Evolutionary conservation across 1,140 invertebrate species (phyloP), one percentile per base, ranked within the genome.

Genomic region (Bombus balteatus): DNA sequence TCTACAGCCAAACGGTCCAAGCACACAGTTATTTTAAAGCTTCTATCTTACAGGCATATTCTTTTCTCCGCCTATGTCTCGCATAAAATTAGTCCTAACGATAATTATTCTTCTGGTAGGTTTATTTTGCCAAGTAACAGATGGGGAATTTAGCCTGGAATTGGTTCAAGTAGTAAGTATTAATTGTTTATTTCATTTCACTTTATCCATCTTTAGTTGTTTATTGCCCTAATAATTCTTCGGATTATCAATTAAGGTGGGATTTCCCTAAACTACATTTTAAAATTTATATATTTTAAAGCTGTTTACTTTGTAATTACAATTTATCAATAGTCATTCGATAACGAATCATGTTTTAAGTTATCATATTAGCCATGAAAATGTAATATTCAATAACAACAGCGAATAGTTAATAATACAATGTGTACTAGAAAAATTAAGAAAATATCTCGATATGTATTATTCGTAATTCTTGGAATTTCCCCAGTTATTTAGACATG

Each of bases 401-500:
- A 18, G 47, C 47, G 47, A 53, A 22, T 53, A 9, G 3, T 62
- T 62, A n/a, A 62, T n/a, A 22, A 25, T 37, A 68, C 22, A 39
- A 2, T 71, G 6, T 25, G 4, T 39, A 4, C 0, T 71, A 15
- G 2, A 37, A 71, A 71, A 39, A 71, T 39, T 0, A 68, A 71
- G 10, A 8, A 13, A 28, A n/a, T 8, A n/a, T 39, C 28, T 72
- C 28, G 12, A 72, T n/a, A 25, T 6, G 6, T 3, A 6, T 18
- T 53, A n/a, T 34, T 32, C 15, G 62, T 43, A 25, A 32, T n/a
- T 32, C 22, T 53, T 10, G 10, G 8, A 88, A 70, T 79, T 65
- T 82, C 9, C 34, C 1, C 79, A 96, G 96, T 57, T 96, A 32
- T 95, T 96, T 91, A 96, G 96, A 43, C 96, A 96, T 91, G 96